Conservation (phyloP, 2,113 vertebrate genomes). For the Megaceryle maxima region DNA sequence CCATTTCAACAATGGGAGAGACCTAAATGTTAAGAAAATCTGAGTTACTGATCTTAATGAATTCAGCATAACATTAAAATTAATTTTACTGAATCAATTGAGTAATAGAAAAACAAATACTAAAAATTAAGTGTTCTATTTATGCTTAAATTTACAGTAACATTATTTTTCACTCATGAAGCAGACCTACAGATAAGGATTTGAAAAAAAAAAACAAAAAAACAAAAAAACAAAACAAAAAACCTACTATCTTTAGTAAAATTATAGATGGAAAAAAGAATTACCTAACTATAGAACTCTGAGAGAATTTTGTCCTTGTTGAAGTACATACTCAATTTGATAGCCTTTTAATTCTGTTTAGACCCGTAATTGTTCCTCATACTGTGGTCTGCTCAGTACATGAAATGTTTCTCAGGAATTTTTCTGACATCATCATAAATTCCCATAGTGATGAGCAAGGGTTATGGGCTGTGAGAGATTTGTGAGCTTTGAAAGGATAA, state of each 20-base stretch:
- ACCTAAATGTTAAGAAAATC: not conserved
- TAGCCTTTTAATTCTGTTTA: not conserved
- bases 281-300: not conserved
- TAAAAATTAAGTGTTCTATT: not conserved
- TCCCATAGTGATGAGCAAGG: not conserved
- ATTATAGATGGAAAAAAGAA: not conserved
- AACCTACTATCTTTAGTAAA: not conserved
- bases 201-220: not conserved
- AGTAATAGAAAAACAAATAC: not conserved
- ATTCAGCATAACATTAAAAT: not conserved
- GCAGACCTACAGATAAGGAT: not conserved
- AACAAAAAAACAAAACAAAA: not conserved
- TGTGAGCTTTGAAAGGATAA: not conserved
- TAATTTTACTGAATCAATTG: not conserved
- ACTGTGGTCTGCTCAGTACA: not conserved
- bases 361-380: not conserved
- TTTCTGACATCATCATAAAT: not conserved
- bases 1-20: not conserved
- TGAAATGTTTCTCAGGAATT: not conserved
- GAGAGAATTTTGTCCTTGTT: not conserved
- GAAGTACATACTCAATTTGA: not conserved
- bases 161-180: not conserved
- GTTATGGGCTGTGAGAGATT: not conserved
- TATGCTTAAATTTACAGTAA: not conserved
- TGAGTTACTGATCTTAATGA: not conserved